These are phyloP conservation scores for Catotricha subobsoleta DNA, from an alignment of 2,888 invertebrate genomes.

Conservation along the genomic window DNA sequence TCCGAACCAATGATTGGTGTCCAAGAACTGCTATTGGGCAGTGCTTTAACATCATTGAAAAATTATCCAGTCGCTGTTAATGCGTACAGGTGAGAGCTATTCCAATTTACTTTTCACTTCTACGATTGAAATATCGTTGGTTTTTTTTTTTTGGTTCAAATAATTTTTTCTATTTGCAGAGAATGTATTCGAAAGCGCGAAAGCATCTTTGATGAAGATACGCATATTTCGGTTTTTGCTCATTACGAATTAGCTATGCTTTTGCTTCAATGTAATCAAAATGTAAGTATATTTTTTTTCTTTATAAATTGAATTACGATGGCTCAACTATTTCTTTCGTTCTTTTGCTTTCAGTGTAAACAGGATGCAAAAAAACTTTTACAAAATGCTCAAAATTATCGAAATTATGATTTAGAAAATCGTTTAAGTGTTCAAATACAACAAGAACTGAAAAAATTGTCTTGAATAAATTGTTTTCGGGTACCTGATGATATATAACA, in stretches of 20 bases:
- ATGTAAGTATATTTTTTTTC: conserved; percentile 6
- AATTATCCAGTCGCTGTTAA: conserved; percentile 23
- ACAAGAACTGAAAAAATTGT: conserved; percentile 31
- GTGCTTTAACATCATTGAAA: conserved; percentile 30
- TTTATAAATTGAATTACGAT: conserved; percentile 6
- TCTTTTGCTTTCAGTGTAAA: conserved; percentile 27
- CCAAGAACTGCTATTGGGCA: conserved; percentile 34
- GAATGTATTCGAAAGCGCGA: conserved; percentile 24
- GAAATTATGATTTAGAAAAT: conserved; percentile 48
- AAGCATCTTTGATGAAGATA: conserved; percentile 23
- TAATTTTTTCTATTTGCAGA: too few relatives aligned
- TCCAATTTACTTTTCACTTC: not conserved
- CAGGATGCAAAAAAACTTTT: conserved; percentile 35
- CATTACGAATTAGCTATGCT: conserved; percentile 42
- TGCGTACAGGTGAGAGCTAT: conserved; percentile 14
- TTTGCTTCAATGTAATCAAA: conserved; percentile 15
- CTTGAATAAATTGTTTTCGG: too few relatives aligned
- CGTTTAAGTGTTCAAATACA: conserved; percentile 42
- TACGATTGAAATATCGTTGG: not conserved
- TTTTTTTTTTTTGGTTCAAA: conserved; percentile 1
- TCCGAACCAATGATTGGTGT: conserved; percentile 38
- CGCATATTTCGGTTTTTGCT: conserved; percentile 44
- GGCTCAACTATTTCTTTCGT: not conserved
- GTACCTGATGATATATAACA: too few relatives aligned
- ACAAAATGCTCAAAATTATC: conserved; percentile 35